These are phyloP conservation scores for Pelusios castaneus DNA, from an alignment of 2,113 vertebrate species.

Conservation along the genomic window DNA sequence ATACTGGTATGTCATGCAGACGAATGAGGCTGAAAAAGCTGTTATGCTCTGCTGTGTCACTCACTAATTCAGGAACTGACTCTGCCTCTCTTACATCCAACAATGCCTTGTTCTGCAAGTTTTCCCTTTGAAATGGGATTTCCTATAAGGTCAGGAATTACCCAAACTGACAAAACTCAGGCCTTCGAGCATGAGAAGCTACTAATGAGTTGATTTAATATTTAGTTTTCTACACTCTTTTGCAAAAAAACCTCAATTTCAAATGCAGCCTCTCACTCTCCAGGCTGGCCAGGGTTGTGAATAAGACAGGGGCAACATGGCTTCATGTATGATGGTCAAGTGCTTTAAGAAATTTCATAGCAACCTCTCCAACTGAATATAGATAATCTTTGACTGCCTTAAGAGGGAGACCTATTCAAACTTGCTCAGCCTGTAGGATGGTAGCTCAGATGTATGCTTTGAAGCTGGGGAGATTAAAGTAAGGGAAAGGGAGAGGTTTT, in stretches of 20 bases:
- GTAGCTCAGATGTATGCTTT: not conserved
- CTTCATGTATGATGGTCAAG: not conserved
- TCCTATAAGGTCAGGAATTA: not conserved
- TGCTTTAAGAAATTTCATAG: not conserved
- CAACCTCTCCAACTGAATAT: not conserved
- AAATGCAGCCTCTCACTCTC: not conserved
- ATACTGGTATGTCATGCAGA: rapidly evolving
- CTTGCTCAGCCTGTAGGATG: not conserved
- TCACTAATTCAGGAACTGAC: not conserved
- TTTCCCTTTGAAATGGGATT: not conserved
- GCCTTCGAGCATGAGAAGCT: not conserved
- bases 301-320: not conserved
- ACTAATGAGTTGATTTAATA: not conserved
- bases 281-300: not conserved
- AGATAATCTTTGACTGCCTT: not conserved
- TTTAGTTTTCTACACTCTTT: not conserved
- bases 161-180: not conserved
- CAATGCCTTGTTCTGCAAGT: not conserved
- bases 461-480: not conserved
- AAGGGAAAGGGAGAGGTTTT: not conserved
- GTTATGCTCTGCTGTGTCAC: not conserved
- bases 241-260: not conserved
- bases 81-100: not conserved
- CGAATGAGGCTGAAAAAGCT: not conserved
- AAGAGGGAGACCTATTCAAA: not conserved